Percentiles rank a stretch among this genome's conserved stretches.
Conservation (phyloP, 2,113 vertebrate species). For the Pterocles orientalis region DNA sequence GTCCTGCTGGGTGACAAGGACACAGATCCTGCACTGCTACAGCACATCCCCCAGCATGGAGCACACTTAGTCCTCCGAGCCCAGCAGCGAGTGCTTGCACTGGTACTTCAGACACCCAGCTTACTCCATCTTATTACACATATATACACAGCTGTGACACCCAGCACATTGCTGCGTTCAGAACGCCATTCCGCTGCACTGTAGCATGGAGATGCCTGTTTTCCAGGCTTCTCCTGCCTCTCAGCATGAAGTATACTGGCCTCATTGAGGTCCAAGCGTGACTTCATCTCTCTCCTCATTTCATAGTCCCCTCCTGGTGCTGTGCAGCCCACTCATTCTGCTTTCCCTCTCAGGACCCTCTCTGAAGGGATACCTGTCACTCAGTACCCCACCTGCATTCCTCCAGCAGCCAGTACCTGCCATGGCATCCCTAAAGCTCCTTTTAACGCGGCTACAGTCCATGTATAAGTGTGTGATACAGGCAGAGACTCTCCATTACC, state of each 20-base stretch:
- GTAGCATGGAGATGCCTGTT: neutral
- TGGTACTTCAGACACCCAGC: neutral
- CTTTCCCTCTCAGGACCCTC: neutral
- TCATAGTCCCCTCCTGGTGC: neutral
- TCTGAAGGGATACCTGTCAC: neutral
- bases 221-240: neutral
- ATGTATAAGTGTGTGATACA: neutral
- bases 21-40: neutral
- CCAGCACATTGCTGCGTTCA: neutral
- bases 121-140: neutral
- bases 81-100: neutral
- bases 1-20: neutral
- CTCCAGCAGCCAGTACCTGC: neutral
- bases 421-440: neutral
- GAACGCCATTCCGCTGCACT: neutral
- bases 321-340: neutral
- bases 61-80: neutral
- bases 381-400: neutral
- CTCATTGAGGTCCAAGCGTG: rapidly evolving
- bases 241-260: neutral
- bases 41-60: neutral
- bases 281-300: neutral
- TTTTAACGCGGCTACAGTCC: neutral
- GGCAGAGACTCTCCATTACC: neutral
- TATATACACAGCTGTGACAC: neutral